These are phyloP conservation scores for Oenanthe melanoleuca DNA, from an alignment of 2,113 vertebrate genomes.

Conservation along the genomic window DNA sequence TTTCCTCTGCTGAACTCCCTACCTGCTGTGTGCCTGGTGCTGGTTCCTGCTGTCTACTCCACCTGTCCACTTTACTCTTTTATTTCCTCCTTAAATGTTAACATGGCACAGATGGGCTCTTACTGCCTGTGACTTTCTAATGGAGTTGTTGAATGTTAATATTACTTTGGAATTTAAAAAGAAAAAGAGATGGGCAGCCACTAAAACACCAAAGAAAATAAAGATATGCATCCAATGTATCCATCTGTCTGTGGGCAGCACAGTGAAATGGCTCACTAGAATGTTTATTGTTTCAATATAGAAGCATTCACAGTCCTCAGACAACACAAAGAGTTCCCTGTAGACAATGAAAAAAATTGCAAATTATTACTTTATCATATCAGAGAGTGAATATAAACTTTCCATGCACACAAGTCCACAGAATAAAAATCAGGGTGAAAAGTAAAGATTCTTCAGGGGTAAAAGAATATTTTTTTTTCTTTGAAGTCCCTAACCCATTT, in stretches of 20 bases:
- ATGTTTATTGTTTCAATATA: not conserved
- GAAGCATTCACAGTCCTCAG: not conserved
- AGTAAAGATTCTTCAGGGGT: not conserved
- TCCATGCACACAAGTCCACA: not conserved
- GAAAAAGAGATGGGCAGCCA: not conserved
- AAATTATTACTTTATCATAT: not conserved
- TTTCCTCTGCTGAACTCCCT: conserved; percentile 51
- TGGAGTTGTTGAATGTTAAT: conserved; percentile 61
- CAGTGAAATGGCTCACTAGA: not conserved
- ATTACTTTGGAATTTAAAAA: conserved; percentile 46
- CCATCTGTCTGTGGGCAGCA: not conserved
- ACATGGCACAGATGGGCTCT: conserved; percentile 59
- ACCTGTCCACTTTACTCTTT: conserved; percentile 64
- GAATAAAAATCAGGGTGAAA: not conserved
- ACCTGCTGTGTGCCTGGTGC: conserved; percentile 48
- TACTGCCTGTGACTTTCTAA: conserved; percentile 59
- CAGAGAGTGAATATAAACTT: not conserved
- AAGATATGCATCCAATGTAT: not conserved
- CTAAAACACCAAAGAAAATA: conserved; percentile 35
- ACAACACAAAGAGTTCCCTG: not conserved
- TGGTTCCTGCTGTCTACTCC: conserved; percentile 58
- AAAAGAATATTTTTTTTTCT: not conserved
- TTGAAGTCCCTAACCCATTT: not conserved
- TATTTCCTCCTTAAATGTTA: conserved; percentile 66
- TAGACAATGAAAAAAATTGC: not conserved